phyloP scores from a whole-genome alignment of 2,888 invertebrate genomes.

The Phalera bucephala region DNA sequence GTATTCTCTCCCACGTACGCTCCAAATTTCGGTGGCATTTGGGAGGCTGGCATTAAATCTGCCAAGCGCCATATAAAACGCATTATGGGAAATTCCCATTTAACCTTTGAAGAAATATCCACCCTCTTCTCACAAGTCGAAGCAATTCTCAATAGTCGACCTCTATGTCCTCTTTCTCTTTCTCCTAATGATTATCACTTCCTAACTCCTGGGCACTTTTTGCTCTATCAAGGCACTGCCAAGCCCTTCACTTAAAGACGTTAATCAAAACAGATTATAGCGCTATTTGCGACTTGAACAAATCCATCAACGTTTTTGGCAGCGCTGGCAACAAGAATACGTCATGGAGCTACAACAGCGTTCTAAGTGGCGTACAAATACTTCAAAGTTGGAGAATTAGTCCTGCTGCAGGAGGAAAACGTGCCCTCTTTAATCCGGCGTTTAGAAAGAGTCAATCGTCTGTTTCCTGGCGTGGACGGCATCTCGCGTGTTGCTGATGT shows the following conservation, averaged over 20 bases:
- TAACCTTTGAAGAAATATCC: slow-evolving; percentile 12
- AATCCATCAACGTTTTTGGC: slow-evolving; percentile 19
- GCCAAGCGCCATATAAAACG: slow-evolving; percentile 8
- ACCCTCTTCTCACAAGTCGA: slow-evolving; percentile 5
- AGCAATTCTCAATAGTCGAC: slow-evolving; percentile 4
- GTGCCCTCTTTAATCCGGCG: too few species aligned
- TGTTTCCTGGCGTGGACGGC: too few species aligned
- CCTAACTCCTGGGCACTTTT: slow-evolving; percentile 2
- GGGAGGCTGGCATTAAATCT: slow-evolving; percentile 4
- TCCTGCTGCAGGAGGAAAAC: too few species aligned
- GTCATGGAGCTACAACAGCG: slow-evolving; percentile 27
- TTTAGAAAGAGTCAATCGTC: too few species aligned
- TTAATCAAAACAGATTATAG: not conserved
- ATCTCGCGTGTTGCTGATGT: too few species aligned
- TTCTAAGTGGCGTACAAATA: slow-evolving; percentile 24
- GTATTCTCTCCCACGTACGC: not conserved
- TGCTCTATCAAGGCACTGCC: too few species aligned
- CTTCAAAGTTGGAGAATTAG: too few species aligned
- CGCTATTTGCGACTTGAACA: slow-evolving; percentile 12
- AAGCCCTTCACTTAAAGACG: not conserved
- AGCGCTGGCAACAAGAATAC: slow-evolving; percentile 20
- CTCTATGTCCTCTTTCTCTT: not conserved
- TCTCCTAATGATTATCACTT: not conserved
- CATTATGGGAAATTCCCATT: slow-evolving; percentile 3
- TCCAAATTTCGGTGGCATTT: slow-evolving; percentile 1